These are phyloP conservation scores for Seriola rivoliana DNA, from an alignment of 2,113 vertebrate genomes.

Conservation along the genomic window DNA sequence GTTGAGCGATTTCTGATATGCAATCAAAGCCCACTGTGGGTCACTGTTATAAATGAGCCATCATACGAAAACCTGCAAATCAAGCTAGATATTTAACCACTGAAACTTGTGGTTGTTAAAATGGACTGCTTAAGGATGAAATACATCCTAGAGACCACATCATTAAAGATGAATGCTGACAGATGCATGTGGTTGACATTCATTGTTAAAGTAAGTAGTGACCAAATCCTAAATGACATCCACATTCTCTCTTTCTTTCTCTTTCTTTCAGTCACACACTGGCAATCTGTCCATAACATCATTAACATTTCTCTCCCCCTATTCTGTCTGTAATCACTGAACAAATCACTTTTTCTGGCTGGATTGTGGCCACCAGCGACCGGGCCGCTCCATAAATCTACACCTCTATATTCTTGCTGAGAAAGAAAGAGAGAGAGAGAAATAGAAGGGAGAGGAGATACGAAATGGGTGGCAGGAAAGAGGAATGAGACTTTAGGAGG, in stretches of 20 bases:
- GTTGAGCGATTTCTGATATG: constrained; percentile 5
- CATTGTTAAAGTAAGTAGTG: neutral
- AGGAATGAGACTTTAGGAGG: constrained; percentile 49
- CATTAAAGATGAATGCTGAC: constrained; percentile 8
- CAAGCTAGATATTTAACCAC: neutral
- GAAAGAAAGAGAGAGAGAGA: neutral
- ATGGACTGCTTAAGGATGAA: neutral
- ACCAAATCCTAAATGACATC: constrained; percentile 4
- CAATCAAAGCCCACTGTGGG: neutral
- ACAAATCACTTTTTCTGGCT: constrained; percentile 44
- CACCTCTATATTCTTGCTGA: neutral
- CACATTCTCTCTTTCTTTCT: neutral
- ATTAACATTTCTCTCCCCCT: constrained; percentile 36
- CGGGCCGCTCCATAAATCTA: constrained; percentile 50
- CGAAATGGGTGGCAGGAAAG: constrained; percentile 34
- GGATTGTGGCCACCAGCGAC: constrained; percentile 48
- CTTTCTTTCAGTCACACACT: constrained; percentile 1
- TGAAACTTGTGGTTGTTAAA: neutral
- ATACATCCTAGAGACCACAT: neutral
- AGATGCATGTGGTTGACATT: neutral
- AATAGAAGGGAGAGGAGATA: constrained; percentile 4
- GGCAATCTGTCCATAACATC: constrained; percentile 23
- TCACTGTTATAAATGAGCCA: constrained; percentile 14
- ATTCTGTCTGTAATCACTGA: constrained; percentile 46
- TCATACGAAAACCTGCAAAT: constrained; percentile 9